Base-by-base conservation (phyloP, 2,797 vertebrate species). In the Brachyrhaphis roseni region DNA sequence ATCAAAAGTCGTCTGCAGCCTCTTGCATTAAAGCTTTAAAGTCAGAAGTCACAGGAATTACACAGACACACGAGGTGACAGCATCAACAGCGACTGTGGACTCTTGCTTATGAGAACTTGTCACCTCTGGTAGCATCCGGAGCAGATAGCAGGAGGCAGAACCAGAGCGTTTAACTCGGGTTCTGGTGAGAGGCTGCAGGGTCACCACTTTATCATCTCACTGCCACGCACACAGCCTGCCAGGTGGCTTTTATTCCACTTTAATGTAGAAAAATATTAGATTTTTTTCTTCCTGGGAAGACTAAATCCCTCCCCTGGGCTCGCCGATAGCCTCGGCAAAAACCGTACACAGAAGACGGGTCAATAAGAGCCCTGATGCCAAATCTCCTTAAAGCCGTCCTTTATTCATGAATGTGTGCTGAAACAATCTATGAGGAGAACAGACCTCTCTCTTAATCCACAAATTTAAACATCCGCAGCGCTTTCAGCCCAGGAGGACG, bases 231-330 rank as follows among this genome's bases (percentile, higher is more conserved):
- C 75, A 77, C 43, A 46, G 41, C 72, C 87, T 86, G 88, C 84
- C 91, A 85, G 89, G 89, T 91, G 91, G 89, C 90, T 91, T 92
- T 94, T 91, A 90, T 93, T 93, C 85, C 87, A 93, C 89, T 93
- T 91, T 93, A 92, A 93, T 93, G 91, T 92, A 86, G 86, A 93
- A 88, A 94, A 93, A 94, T 94, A 94, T 94, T 90, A 92, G 89
- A 92, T 93, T 93, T 90, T 93, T 45, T 70, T 62, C 57, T 71
- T 88, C 89, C 89, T 16, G 81, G 91, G 76, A 87, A 82, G 88
- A 68, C 84, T 93, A 92, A 94, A 94, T 93, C 94, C 92, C 82
- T 90, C 93, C 90, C 91, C 89, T 89, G 90, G 90, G 91, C 87
- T 80, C 10, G 31, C 80, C 83, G 91, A 92, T 91, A 91, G 89